phyloP scores from a whole-genome alignment of 2,888 invertebrate genomes.

The Dascillus cervinus region DNA sequence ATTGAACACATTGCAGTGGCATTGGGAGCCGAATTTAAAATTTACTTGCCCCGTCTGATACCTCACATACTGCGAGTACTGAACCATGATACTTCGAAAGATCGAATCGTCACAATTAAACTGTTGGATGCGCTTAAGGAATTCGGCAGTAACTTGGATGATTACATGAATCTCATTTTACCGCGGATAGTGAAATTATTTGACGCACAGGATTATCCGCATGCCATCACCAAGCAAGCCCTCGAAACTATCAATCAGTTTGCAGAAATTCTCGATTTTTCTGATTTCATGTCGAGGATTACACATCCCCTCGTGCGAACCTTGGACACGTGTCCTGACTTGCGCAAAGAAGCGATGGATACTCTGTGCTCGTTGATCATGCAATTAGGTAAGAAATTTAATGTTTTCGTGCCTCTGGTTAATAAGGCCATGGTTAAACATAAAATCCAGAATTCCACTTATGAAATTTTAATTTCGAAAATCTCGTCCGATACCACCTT shows the following conservation, averaged over 20 bases:
- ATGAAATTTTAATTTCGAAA: conserved; percentile 70
- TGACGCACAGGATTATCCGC: conserved; percentile 79
- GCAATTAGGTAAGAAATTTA: conserved; percentile 84
- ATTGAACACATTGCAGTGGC: conserved; percentile 93
- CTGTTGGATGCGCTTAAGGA: conserved; percentile 82
- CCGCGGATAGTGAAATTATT: conserved; percentile 92
- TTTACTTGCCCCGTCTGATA: conserved; percentile 83
- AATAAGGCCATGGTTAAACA: conserved; percentile 75
- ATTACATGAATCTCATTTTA: conserved; percentile 89
- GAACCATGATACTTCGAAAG: conserved; percentile 83
- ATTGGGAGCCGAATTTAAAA: conserved; percentile 91
- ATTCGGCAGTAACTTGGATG: conserved; percentile 92
- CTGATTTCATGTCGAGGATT: conserved; percentile 86
- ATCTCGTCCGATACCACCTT: conserved; percentile 66
- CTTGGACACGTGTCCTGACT: conserved; percentile 69
- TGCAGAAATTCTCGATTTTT: conserved; percentile 84
- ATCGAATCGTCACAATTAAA: conserved; percentile 74
- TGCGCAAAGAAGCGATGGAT: conserved; percentile 79
- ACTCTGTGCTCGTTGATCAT: conserved; percentile 80
- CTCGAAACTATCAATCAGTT: conserved; percentile 84
- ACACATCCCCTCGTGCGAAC: conserved; percentile 89
- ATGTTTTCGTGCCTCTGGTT: conserved; percentile 87
- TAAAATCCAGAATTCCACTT: conserved; percentile 67
- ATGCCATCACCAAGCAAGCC: conserved; percentile 67
- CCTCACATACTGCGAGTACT: conserved; percentile 90